Conservation (phyloP, 2,888 invertebrate species). For the Nomada goodeniana region DNA sequence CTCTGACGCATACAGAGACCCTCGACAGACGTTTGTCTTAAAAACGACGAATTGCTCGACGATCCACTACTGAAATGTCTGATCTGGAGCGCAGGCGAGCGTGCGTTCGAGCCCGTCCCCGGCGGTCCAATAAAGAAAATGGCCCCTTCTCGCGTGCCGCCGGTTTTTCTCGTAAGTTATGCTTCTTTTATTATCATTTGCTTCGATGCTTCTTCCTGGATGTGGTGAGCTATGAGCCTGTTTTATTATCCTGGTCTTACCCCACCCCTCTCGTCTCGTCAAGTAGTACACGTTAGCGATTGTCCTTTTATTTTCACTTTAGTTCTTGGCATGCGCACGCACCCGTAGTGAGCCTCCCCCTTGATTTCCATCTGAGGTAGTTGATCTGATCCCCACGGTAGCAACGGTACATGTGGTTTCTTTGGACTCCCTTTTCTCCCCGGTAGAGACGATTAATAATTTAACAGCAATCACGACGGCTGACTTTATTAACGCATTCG, state of each 20-base stretch:
- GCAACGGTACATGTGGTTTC: background rate
- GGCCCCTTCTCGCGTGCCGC: constrained; percentile 82
- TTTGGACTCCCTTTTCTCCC: background rate
- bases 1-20: constrained; percentile 66
- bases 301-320: constrained; percentile 43
- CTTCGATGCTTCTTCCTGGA: constrained; percentile 83
- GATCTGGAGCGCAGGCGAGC: constrained; percentile 82
- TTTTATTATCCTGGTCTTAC: constrained; percentile 38
- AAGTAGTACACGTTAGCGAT: constrained; percentile 51
- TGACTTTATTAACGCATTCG: background rate
- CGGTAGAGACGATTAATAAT: background rate
- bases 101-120: constrained; percentile 79
- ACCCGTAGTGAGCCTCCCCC: constrained; percentile 65
- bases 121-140: constrained; percentile 77
- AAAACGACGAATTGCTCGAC: constrained; percentile 68
- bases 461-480: background rate
- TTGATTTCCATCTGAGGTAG: constrained; percentile 16
- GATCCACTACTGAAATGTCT: constrained; percentile 79
- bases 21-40: constrained; percentile 63
- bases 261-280: constrained; percentile 24
- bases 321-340: constrained; percentile 74
- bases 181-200: constrained; percentile 85
- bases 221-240: constrained; percentile 78
- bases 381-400: constrained; percentile 2
- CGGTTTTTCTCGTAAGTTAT: constrained; percentile 84